These are phyloP conservation scores for Pithys albifrons DNA, from an alignment of 2,113 vertebrate genomes.

Conservation along the genomic window DNA sequence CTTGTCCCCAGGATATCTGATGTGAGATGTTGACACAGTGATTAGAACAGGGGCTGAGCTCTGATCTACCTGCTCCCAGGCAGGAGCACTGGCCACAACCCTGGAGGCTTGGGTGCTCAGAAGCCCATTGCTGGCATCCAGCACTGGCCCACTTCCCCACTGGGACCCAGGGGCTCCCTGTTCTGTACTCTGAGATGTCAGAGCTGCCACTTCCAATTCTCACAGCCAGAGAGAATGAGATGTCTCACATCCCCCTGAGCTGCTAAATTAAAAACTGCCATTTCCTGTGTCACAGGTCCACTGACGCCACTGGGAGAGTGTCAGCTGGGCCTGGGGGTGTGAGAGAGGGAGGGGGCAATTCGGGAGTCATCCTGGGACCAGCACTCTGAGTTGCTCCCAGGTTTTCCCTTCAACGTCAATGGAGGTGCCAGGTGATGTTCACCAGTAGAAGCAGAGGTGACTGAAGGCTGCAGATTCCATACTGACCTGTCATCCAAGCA, in stretches of 20 bases:
- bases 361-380: not conserved
- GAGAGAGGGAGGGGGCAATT: not conserved
- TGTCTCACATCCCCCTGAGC: not conserved
- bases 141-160: accelerated
- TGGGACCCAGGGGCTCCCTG: not conserved
- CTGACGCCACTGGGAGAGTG: not conserved
- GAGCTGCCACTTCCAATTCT: not conserved
- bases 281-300: not conserved
- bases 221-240: not conserved
- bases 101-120: not conserved
- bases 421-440: not conserved
- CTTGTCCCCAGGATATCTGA: not conserved
- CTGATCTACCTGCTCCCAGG: not conserved
- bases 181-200: not conserved
- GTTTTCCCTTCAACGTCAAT: not conserved
- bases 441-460: not conserved
- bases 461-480: not conserved
- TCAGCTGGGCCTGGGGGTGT: not conserved
- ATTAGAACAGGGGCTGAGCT: slow-evolving; percentile 8
- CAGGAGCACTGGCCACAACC: accelerated
- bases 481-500: not conserved
- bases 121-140: not conserved
- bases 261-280: slow-evolving; percentile 23
- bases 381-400: not conserved
- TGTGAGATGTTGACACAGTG: not conserved